phyloP scores from a whole-genome alignment of 2,797 vertebrate species.

The Oryzias sinensis region DNA sequence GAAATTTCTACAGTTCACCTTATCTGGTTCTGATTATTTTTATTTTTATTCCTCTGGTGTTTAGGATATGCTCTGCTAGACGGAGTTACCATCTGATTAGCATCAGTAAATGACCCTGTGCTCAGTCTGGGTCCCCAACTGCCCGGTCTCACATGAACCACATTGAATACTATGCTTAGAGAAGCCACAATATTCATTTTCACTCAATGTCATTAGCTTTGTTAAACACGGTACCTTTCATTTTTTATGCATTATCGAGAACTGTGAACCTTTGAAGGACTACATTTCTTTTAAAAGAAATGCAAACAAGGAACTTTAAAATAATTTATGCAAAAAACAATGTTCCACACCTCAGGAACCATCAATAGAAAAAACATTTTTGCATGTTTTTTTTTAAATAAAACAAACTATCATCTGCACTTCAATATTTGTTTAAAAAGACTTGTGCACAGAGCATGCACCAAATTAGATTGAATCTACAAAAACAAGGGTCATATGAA shows the following conservation, averaged over 20 bases:
- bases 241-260: background rate
- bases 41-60: conserved; percentile 16
- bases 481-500: too few species aligned
- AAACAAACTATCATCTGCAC: too few species aligned
- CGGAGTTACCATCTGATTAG: conserved; percentile 35
- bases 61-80: conserved; percentile 26
- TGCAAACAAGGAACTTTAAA: too few species aligned
- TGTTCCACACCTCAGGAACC: too few species aligned
- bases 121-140: conserved; percentile 10
- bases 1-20: conserved; percentile 4
- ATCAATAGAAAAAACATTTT: too few species aligned
- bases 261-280: background rate
- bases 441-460: too few species aligned
- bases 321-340: too few species aligned
- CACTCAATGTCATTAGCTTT: background rate
- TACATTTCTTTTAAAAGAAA: too few species aligned
- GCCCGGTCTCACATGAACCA: conserved; percentile 12
- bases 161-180: conserved; percentile 9
- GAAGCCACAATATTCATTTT: conserved; percentile 6
- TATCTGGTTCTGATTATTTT: background rate
- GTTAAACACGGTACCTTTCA: background rate
- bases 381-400: too few species aligned
- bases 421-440: too few species aligned
- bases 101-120: conserved; percentile 17
- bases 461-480: too few species aligned